Evolutionary conservation across 1,140 invertebrate species (phyloP).

Genomic region (Platyura marginata): DNA sequence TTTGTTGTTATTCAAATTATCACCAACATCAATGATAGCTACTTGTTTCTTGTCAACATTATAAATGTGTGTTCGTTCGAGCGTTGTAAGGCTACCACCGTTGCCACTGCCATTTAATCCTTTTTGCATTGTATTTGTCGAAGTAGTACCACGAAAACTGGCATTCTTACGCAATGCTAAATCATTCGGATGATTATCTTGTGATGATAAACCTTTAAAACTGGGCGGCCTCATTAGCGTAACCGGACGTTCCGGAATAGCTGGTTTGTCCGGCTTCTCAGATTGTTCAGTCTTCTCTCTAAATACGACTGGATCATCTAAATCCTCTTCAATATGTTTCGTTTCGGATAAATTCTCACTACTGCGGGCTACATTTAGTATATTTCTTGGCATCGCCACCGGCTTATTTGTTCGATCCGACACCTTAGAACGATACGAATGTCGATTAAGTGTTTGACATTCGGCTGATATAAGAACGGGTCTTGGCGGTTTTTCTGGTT

Average conservation of each 20-base stretch:
- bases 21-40: conserved; percentile 38
- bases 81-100: conserved; percentile 9
- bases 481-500: conserved; percentile 37
- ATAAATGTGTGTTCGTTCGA: conserved; percentile 46
- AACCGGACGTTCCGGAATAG: conserved; percentile 50
- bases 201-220: conserved; percentile 17
- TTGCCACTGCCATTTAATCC: conserved; percentile 4
- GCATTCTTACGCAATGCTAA: neutral
- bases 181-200: neutral
- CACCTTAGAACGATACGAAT: conserved; percentile 21
- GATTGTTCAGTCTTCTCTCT: conserved; percentile 10
- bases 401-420: conserved; percentile 19
- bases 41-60: conserved; percentile 50
- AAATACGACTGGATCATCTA: neutral
- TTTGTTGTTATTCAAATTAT: too few species aligned
- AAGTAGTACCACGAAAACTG: conserved; percentile 8
- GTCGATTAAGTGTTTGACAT: conserved; percentile 28
- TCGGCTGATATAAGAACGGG: conserved; percentile 27
- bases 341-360: conserved; percentile 1
- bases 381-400: conserved; percentile 33
- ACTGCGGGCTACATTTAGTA: conserved; percentile 16
- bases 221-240: conserved; percentile 36
- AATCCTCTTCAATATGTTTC: neutral
- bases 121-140: conserved; percentile 11
- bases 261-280: conserved; percentile 30